Conservation (phyloP, 2,113 vertebrate genomes). For the Meles meles region DNA sequence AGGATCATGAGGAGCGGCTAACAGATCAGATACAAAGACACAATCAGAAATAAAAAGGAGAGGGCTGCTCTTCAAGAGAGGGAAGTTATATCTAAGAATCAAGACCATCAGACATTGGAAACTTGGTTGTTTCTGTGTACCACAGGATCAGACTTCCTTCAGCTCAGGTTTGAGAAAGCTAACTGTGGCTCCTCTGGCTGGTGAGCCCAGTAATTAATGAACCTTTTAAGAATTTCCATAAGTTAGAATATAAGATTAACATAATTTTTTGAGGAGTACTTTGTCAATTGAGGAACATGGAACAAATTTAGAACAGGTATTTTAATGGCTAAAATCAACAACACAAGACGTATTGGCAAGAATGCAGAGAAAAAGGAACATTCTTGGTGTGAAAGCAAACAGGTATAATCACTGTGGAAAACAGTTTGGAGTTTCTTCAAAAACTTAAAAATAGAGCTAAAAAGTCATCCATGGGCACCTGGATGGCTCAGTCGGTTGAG, state of each 20-base stretch:
- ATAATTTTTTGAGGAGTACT: background rate
- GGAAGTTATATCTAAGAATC: background rate
- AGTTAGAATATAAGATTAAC: background rate
- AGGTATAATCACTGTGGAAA: background rate
- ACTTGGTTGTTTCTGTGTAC: background rate
- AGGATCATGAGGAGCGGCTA: background rate
- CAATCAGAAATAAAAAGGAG: background rate
- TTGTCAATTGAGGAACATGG: background rate
- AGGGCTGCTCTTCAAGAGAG: background rate
- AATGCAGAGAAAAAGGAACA: background rate
- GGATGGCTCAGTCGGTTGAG: no score
- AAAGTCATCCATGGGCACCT: no score
- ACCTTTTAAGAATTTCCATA: background rate
- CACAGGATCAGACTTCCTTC: background rate
- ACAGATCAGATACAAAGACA: background rate
- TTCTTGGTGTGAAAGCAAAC: background rate
- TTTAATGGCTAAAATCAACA: background rate
- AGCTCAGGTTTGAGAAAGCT: constrained; percentile 11
- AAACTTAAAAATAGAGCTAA: background rate
- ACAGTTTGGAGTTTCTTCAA: background rate
- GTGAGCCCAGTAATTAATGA: background rate
- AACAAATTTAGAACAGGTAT: background rate
- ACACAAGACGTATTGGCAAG: background rate
- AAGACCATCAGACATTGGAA: background rate
- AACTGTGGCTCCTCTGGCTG: background rate